These are phyloP conservation scores for Nansenia antarctica DNA, from an alignment of 2,113 vertebrate genomes.

Conservation along the genomic window DNA sequence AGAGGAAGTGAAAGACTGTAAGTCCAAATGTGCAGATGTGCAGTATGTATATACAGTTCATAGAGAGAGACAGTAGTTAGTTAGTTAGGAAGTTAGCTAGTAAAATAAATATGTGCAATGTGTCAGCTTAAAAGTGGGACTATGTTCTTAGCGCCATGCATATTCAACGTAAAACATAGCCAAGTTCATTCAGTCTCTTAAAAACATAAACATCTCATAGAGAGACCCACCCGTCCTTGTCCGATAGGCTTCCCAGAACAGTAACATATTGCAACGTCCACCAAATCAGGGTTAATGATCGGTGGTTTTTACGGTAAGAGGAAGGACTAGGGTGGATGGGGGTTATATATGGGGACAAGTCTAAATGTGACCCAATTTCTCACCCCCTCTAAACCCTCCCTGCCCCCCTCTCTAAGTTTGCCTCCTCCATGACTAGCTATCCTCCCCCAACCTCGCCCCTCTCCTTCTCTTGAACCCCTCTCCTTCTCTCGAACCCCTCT, in stretches of 20 bases:
- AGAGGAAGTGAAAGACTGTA: not conserved
- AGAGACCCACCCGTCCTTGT: not conserved
- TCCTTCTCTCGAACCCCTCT: not conserved
- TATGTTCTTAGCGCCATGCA: too few species aligned
- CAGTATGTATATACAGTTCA: slow-evolving; percentile 18
- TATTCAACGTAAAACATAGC: too few species aligned
- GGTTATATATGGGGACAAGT: not conserved
- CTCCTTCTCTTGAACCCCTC: not conserved
- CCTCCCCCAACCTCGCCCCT: not conserved
- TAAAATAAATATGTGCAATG: too few species aligned
- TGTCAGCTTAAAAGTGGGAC: not conserved
- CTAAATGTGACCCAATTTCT: not conserved
- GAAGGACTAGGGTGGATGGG: not conserved
- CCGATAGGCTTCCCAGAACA: not conserved
- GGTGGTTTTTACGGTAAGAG: too few species aligned
- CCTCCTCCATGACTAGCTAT: not conserved
- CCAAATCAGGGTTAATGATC: not conserved
- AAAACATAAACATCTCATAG: not conserved
- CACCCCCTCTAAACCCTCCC: not conserved
- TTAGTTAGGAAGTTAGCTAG: not conserved
- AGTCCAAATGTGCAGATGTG: too few species aligned
- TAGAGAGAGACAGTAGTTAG: not conserved
- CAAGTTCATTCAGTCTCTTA: too few species aligned
- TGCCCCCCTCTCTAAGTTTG: too few species aligned
- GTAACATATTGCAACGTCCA: not conserved